Evolutionary conservation across 1,140 invertebrate genomes (phyloP), one percentile per base, ranked within the genome.

Genomic region (Microplitis mediator): DNA sequence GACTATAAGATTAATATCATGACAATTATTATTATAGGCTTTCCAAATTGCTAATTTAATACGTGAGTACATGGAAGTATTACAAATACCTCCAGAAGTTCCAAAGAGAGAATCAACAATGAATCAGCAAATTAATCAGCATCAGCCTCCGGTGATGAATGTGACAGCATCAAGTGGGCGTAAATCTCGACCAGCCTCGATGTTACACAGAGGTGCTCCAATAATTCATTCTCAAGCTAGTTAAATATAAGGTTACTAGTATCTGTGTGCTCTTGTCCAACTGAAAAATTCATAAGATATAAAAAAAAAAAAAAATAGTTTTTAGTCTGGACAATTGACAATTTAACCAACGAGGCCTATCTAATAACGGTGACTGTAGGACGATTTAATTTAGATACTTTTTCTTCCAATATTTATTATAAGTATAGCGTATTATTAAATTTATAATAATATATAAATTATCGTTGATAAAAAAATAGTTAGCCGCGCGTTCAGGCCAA

Each of bases 21-120:
- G 23, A 60, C 31, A 31, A 60, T 23, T 71, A 13, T 50, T n/a
- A 60, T 86, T 88, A 4, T 86, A 96, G 94, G 95, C 95, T 72
- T 95, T 95, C 86, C 96, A 97, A 87, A 97, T 98, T 81, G 94
- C 95, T 52, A 96, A 96, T 73, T 89, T 98, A 65, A 97, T 98
- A 73, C 93, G 94, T 79, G 96, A 98, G 84, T 98, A 98, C 83
- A 94, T 93, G 77, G 93, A 95, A 84, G 93, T 94, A 14, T 88
- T 94, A 11, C 90, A 93, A 71, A 74, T 81, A 8, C 85, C 85
- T 11, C 78, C 83, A 39, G 86, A 87, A 72, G 73, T 76, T 50
- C 83, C 83, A 3, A 87, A 85, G 71, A 74, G 84, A 36, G 85
- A 86, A 63, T 83, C 85, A 3, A 71, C 77, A 4, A 81, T 86